Percentiles rank a stretch among this genome's conserved stretches.
Evolutionary conservation across 2,888 invertebrate species (phyloP).

Genomic region (Ophion slaviceki): DNA sequence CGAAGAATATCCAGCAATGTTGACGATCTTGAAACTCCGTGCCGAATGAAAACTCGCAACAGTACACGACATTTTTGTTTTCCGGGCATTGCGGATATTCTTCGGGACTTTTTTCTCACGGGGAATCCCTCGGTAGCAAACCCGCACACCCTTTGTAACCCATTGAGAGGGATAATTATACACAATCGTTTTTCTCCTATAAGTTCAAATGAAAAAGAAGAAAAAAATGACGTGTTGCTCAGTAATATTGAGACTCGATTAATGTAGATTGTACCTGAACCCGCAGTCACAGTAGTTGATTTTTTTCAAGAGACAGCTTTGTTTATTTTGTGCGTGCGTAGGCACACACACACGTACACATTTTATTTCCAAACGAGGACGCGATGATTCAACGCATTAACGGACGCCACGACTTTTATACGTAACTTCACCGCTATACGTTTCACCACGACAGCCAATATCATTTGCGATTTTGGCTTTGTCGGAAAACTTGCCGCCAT

Average conservation of each 20-base stretch:
- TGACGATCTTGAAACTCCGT: background rate
- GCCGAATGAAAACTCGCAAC: background rate
- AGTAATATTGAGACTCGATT: constrained; percentile 65
- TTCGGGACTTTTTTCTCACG: constrained; percentile 45
- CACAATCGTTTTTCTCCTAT: constrained; percentile 48
- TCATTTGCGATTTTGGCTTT: constrained; percentile 5
- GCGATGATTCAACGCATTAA: background rate
- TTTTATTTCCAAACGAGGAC: constrained; percentile 27
- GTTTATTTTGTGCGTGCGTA: constrained; percentile 12
- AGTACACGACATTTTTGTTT: background rate
- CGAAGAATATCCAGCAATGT: constrained; percentile 47
- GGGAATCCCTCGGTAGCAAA: constrained; percentile 54
- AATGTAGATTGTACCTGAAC: constrained; percentile 64
- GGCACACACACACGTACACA: background rate
- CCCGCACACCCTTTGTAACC: constrained; percentile 56
- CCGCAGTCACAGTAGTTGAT: constrained; percentile 62
- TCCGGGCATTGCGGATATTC: constrained; percentile 34
- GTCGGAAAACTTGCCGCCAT: constrained; percentile 13
- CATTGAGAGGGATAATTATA: constrained; percentile 55
- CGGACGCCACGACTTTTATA: background rate
- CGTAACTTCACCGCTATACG: background rate
- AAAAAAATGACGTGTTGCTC: constrained; percentile 54
- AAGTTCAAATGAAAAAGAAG: constrained; percentile 42
- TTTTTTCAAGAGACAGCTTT: constrained; percentile 34
- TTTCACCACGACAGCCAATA: background rate